Conservation (phyloP, 2,797 vertebrate species). For the Rhincodon typus region DNA sequence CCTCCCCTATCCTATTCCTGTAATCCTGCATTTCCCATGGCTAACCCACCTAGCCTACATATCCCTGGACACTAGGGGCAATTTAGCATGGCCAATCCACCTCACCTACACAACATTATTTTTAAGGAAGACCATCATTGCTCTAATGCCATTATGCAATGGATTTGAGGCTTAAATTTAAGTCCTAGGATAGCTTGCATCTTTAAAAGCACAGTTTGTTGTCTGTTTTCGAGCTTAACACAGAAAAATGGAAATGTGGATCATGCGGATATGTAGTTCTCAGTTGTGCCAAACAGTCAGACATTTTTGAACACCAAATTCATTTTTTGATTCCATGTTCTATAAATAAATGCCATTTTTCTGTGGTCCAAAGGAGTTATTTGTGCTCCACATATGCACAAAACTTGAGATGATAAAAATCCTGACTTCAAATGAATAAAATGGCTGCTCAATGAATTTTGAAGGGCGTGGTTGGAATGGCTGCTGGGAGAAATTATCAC, state of each 20-base stretch:
- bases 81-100: no score
- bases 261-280: background rate
- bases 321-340: slow-evolving; percentile 5
- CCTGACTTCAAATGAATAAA: background rate
- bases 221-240: slow-evolving; percentile 21
- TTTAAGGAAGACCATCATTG: background rate
- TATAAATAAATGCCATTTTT: slow-evolving; percentile 30
- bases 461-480: background rate
- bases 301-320: slow-evolving; percentile 1
- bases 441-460: background rate
- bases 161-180: background rate
- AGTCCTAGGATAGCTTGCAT: background rate
- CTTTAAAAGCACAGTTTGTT: slow-evolving; percentile 27
- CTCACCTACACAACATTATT: background rate
- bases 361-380: background rate
- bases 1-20: no score
- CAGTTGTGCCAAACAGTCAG: slow-evolving; percentile 15
- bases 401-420: background rate
- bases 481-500: background rate
- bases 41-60: no score
- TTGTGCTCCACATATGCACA: background rate
- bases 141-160: background rate
- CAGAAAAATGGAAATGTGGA: slow-evolving; percentile 12
- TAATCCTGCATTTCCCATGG: no score
- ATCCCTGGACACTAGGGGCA: no score